Percentiles rank a stretch among this genome's conserved stretches.
Evolutionary conservation across 2,888 invertebrate genomes (phyloP).

Genomic region (Monopis laevigella): DNA sequence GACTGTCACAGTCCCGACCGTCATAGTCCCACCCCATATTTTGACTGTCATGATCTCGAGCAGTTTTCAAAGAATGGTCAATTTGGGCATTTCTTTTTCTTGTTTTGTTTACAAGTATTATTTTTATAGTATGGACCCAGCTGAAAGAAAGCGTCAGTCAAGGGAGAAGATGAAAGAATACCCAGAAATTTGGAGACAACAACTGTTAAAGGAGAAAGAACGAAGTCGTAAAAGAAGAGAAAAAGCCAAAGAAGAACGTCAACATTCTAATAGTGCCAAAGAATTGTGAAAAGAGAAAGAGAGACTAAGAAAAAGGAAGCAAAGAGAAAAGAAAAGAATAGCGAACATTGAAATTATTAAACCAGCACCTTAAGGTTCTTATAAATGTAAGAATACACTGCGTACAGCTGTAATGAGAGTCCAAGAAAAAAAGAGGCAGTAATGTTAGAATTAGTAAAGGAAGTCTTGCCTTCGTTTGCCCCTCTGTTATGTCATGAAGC

Average conservation of each 20-base stretch:
- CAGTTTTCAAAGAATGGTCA: too few species aligned
- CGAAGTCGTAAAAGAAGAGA: constrained; percentile 1
- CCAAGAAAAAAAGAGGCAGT: constrained; percentile 4
- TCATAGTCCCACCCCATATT: too few species aligned
- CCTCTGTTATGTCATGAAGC: neutral
- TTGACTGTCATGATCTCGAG: too few species aligned
- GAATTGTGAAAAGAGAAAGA: neutral
- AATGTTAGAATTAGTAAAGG: neutral
- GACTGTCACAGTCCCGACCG: too few species aligned
- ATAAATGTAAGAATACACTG: neutral
- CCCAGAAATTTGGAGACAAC: neutral
- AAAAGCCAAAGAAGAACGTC: neutral
- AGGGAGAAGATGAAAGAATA: constrained; percentile 4
- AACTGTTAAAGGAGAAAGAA: constrained; percentile 4
- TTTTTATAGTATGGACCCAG: too few species aligned
- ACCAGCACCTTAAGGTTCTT: neutral
- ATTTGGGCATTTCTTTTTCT: too few species aligned
- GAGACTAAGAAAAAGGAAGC: neutral
- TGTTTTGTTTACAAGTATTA: too few species aligned
- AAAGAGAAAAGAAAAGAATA: neutral
- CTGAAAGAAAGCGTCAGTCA: constrained; percentile 2
- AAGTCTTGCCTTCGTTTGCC: neutral
- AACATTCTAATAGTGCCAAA: neutral
- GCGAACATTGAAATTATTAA: too few species aligned
- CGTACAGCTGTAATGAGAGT: neutral